Evolutionary conservation across 1,140 invertebrate species (phyloP), one percentile per base, ranked within the genome.

Genomic region (Drosophila kurseongensis): DNA sequence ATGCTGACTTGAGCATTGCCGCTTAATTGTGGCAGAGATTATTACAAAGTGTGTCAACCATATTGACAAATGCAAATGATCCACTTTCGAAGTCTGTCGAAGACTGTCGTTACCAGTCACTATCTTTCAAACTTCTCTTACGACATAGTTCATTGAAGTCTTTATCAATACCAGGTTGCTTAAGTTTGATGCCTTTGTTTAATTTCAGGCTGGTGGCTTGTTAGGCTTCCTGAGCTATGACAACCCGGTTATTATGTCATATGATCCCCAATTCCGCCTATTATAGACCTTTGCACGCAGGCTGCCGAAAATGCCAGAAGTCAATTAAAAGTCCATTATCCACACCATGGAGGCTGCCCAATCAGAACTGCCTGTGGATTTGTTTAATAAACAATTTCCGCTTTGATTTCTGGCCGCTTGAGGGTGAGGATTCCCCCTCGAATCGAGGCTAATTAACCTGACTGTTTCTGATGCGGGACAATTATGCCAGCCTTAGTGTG

Each of bases 311-410:
- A 74, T 59, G 42, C 66, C 62, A 80, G 67, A 63, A 86, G 60
- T 52, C 82, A 85, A 85, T 85, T 86, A 85, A 86, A 85, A 81
- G 16, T 13, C 47, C 81, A 85, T 85, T 85, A 85, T 78, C 63
- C 56, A 72, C 75, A 79, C 71, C 45, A 59, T 42, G 47, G 44
- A 35, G 50, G 38, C 58, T 51, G 52, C 6, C 13, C 12, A 1
- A 29, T 45, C 23, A 54, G 67, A 75, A 58, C 52, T 47, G 52
- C 42, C 71, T 68, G 59, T 66, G 69, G 74, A 86, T 81, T 78
- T 81, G 82, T 81, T 86, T 86, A 85, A 85, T 85, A 86, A 85
- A 86, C 81, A 78, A 85, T 85, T 85, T 85, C 81, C 81, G 81
- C 54, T 81, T 78, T 75, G 81, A 81, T 86, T 85, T 84, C 36